phyloP scores from a whole-genome alignment of 2,113 vertebrate species.

The Geothlypis trichas region DNA sequence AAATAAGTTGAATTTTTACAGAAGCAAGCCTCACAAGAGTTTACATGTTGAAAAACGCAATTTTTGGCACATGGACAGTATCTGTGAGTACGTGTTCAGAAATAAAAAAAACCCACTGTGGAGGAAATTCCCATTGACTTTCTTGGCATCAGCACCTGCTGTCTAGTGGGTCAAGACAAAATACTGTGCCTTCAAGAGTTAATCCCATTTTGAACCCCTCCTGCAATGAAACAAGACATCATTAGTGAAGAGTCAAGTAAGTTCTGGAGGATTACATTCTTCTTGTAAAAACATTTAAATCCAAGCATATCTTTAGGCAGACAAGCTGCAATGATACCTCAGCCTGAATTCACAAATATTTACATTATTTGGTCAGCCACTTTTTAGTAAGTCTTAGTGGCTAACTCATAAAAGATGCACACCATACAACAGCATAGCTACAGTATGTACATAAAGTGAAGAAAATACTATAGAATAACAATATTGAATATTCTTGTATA shows the following conservation, averaged over 20 bases:
- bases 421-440: neutral
- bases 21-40: slow-evolving; percentile 54
- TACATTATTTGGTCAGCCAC: neutral
- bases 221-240: slow-evolving; percentile 77
- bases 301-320: neutral
- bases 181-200: slow-evolving; percentile 95
- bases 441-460: neutral
- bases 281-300: neutral
- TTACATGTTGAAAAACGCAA: slow-evolving; percentile 58
- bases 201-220: slow-evolving; percentile 99
- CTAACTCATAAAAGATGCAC: neutral
- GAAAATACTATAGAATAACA: neutral
- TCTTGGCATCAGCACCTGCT: slow-evolving; percentile 88
- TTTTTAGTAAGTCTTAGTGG: neutral
- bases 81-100: neutral
- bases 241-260: neutral
- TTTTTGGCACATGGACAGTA: slow-evolving; percentile 66
- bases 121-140: slow-evolving; percentile 6
- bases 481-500: neutral
- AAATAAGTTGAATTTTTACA: slow-evolving; percentile 35
- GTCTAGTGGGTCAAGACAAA: slow-evolving; percentile 93
- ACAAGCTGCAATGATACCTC: neutral
- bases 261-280: neutral
- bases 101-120: neutral
- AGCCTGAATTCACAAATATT: neutral